Evolutionary conservation across 2,113 vertebrate species (phyloP), one percentile per base, ranked within the genome.

Genomic region (Cavia aperea): DNA sequence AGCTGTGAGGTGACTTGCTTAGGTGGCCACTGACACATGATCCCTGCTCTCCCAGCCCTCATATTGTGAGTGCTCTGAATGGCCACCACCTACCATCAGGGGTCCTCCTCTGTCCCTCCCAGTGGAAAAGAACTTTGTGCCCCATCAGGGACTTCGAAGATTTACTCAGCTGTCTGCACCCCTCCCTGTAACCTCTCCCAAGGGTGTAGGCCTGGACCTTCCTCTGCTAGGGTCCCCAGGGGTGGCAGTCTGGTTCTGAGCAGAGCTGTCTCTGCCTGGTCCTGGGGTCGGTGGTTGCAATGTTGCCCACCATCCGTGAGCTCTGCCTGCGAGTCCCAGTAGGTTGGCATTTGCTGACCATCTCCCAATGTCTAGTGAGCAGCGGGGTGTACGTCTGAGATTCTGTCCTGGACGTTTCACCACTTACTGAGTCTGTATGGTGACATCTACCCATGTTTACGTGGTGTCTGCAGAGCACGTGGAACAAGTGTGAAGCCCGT

Each of bases 31-130:
- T 18, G 23, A 62, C 31, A 26, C 13, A 31, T 11, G 6, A 26
- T 26, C 65, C 18, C 11, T 12, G 39, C 16, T n/a, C 65, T 14
- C 14, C 11, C 26, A 4, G 0, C 8, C 1, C 68, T 83, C 36
- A 10, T 1, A 7, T 26, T 65, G 43, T 58, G 56, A 31, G 0
- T 0, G 0, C 78, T 36, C 49, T 13, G 7, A 24, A 15, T 21
- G 15, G 62, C 84, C 39, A 10, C 39, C 24, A 8, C 29, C 14
- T 0, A 39, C 56, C 75, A 1, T 43, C n/a, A 16, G 31, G 14
- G 21, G 19, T 39, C 70, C 54, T 39, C 43, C 21, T 11, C 11
- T 1, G 0, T 49, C 31, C 29, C 33, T 88, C 21, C 39, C 10
- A 43, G 58, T 1, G 63, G 60, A 84, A 36, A 78, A 49, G 26